Conservation (phyloP, 2,888 invertebrate genomes). For the Eupithecia centaureata region DNA sequence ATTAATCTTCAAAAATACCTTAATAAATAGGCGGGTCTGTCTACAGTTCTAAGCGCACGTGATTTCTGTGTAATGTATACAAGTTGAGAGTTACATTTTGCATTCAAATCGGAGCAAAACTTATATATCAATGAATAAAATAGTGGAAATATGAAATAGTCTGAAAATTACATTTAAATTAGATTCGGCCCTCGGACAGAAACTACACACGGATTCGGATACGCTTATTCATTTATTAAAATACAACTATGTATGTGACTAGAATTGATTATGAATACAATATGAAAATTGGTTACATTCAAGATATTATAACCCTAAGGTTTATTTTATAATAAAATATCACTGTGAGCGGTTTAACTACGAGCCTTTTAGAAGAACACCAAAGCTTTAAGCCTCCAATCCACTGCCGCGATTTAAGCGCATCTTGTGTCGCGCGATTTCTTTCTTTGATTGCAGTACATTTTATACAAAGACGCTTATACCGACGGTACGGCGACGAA, state of each 20-base stretch:
- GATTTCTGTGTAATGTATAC: not conserved
- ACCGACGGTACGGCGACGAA: no score
- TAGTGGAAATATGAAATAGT: not conserved
- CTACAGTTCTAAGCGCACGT: not conserved
- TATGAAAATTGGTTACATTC: not conserved
- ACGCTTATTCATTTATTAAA: not conserved
- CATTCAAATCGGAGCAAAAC: not conserved
- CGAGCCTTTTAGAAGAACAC: not conserved
- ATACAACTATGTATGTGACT: not conserved
- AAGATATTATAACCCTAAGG: not conserved
- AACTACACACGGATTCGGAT: not conserved
- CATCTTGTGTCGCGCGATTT: no score
- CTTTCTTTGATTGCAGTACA: no score
- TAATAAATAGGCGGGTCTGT: not conserved
- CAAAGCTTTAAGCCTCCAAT: no score
- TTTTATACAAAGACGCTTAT: no score
- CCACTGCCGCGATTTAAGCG: no score
- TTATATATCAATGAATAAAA: not conserved
- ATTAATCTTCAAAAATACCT: not conserved
- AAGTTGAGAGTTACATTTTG: no score
- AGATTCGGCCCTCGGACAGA: not conserved
- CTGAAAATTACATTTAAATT: not conserved
- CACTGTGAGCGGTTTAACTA: not conserved
- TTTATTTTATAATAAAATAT: not conserved
- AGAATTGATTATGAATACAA: constrained; percentile 3